A percentile compares a stretch with the other conserved stretches of the same genome.
phyloP scores from a whole-genome alignment of 2,888 invertebrate species.

The Megamerina dolium region DNA sequence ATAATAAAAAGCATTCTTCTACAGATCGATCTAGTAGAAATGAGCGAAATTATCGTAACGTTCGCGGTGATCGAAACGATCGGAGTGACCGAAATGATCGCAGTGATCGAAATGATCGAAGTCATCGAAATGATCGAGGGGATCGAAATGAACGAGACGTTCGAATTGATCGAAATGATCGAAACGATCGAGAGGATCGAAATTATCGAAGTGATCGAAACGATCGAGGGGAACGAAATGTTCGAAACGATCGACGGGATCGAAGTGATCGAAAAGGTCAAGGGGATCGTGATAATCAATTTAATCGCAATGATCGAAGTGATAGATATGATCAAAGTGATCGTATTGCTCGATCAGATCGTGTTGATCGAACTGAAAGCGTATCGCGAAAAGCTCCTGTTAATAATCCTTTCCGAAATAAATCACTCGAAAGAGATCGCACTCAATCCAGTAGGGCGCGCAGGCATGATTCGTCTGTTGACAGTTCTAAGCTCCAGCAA shows the following conservation, averaged over 20 bases:
- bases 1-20: conserved; percentile 4
- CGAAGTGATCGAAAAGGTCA: too few species aligned
- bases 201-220: too few species aligned
- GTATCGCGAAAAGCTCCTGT: conserved; percentile 13
- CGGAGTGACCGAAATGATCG: too few species aligned
- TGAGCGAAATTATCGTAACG: conserved; percentile 13
- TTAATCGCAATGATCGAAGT: too few species aligned
- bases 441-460: conserved; percentile 15
- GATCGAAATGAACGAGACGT: too few species aligned
- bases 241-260: too few species aligned
- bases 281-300: too few species aligned
- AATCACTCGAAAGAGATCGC: conserved; percentile 33
- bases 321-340: too few species aligned
- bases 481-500: conserved; percentile 15
- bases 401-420: conserved; percentile 35
- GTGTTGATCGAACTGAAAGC: conserved; percentile 1
- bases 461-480: conserved; percentile 26
- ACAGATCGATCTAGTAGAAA: neutral
- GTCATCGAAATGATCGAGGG: conserved; percentile 13
- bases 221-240: too few species aligned
- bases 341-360: too few species aligned
- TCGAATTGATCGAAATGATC: too few species aligned
- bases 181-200: too few species aligned
- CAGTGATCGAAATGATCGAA: neutral
- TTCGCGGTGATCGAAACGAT: conserved; percentile 14